phyloP scores from a whole-genome alignment of 2,888 invertebrate species.

The Agrotis puta region DNA sequence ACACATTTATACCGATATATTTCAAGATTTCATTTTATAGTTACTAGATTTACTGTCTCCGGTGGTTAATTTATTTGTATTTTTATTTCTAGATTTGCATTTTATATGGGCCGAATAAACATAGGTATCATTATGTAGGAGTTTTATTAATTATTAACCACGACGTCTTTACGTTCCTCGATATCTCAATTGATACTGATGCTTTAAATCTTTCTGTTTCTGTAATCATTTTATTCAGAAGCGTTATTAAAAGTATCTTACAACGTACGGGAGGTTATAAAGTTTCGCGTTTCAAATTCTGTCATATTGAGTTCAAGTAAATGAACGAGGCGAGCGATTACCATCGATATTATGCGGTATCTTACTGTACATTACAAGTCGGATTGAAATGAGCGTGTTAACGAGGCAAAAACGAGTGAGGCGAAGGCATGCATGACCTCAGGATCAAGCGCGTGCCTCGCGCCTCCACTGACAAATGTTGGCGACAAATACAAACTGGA shows the following conservation, averaged over 20 bases:
- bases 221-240: conserved; percentile 22
- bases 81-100: conserved; percentile 79
- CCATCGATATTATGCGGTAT: conserved; percentile 67
- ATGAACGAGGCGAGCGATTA: conserved; percentile 62
- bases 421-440: conserved; percentile 78
- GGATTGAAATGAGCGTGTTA: conserved; percentile 78
- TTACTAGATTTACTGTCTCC: conserved; percentile 81
- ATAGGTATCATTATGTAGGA: conserved; percentile 30
- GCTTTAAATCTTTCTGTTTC: conserved; percentile 9
- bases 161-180: conserved; percentile 7
- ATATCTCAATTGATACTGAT: conserved; percentile 33
- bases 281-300: conserved; percentile 35
- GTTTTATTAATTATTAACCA: conserved; percentile 41
- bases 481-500: conserved; percentile 74
- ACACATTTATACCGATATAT: conserved; percentile 83
- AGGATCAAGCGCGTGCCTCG: conserved; percentile 80
- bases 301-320: conserved; percentile 44
- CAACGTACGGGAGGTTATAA: conserved; percentile 20
- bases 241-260: conserved; percentile 5
- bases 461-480: conserved; percentile 74
- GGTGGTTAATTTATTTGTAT: conserved; percentile 76
- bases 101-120: conserved; percentile 72
- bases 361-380: conserved; percentile 71
- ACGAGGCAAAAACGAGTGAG: conserved; percentile 79
- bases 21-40: conserved; percentile 82